Conservation (phyloP, 2,888 invertebrate species). For the Zele albiditarsus region DNA sequence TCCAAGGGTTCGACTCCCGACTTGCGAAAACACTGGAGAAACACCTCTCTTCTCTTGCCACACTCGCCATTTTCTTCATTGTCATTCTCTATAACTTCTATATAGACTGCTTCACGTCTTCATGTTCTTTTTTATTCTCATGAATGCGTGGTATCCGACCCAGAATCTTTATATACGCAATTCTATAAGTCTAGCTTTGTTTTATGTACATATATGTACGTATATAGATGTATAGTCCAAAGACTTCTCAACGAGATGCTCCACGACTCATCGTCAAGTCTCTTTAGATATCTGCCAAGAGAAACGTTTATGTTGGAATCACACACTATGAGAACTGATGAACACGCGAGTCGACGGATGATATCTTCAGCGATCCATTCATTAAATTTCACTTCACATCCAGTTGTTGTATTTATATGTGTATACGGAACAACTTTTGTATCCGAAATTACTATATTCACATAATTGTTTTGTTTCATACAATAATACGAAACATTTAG, state of each 20-base stretch:
- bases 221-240: not conserved
- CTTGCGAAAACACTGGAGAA: constrained; percentile 72
- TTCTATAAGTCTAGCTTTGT: not conserved
- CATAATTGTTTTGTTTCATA: not conserved
- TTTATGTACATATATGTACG: not conserved
- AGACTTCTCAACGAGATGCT: not conserved
- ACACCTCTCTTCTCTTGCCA: constrained; percentile 67
- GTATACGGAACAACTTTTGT: not conserved
- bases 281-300: constrained; percentile 48
- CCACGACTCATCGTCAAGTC: constrained; percentile 30
- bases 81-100: constrained; percentile 25
- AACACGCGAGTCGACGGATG: constrained; percentile 23
- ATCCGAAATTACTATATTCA: not conserved
- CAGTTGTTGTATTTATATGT: not conserved
- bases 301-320: constrained; percentile 53
- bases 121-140: constrained; percentile 21
- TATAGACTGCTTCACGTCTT: not conserved
- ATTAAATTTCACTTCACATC: constrained; percentile 5
- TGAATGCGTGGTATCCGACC: constrained; percentile 11
- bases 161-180: constrained; percentile 14
- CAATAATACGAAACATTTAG: too few species aligned
- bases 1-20: constrained; percentile 72
- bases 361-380: constrained; percentile 35
- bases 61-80: constrained; percentile 45
- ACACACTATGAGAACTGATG: constrained; percentile 24